A percentile compares a stretch with the other conserved stretches of the same genome.
Conservation (phyloP, 1,140 invertebrate genomes). For the Palaemon carinicauda region DNA sequence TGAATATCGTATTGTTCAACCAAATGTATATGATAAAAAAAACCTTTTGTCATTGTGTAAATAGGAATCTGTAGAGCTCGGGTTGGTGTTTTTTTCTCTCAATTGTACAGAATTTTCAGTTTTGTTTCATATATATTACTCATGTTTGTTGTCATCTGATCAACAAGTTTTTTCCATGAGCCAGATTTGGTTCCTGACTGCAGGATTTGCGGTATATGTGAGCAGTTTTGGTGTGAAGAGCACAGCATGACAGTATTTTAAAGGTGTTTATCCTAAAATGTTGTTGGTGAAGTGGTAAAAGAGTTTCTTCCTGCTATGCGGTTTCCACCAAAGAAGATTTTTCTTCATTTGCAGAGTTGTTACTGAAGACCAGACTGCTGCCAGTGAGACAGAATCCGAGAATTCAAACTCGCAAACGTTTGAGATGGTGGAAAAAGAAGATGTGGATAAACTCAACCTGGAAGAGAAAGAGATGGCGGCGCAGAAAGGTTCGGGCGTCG, state of each 20-base stretch:
- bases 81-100: too few relatives aligned
- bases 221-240: background rate
- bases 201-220: too few relatives aligned
- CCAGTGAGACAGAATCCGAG: conserved; percentile 53
- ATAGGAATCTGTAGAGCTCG: too few relatives aligned
- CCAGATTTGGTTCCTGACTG: too few relatives aligned
- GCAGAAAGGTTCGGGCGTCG: background rate
- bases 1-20: too few relatives aligned
- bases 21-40: too few relatives aligned
- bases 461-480: background rate
- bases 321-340: background rate
- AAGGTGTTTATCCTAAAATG: background rate
- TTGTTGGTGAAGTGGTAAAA: background rate
- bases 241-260: background rate
- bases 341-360: conserved; percentile 10
- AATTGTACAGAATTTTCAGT: too few relatives aligned
- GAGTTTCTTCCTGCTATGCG: background rate
- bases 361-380: conserved; percentile 36
- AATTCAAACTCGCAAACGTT: conserved; percentile 58
- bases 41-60: too few relatives aligned
- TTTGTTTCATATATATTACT: too few relatives aligned
- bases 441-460: conserved; percentile 25
- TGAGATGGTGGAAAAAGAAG: conserved; percentile 57
- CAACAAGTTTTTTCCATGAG: too few relatives aligned
- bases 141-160: too few relatives aligned